A percentile compares a stretch with the other conserved stretches of the same genome.
Conservation (phyloP, 2,888 invertebrate genomes). For the Drosophila bunnanda region DNA sequence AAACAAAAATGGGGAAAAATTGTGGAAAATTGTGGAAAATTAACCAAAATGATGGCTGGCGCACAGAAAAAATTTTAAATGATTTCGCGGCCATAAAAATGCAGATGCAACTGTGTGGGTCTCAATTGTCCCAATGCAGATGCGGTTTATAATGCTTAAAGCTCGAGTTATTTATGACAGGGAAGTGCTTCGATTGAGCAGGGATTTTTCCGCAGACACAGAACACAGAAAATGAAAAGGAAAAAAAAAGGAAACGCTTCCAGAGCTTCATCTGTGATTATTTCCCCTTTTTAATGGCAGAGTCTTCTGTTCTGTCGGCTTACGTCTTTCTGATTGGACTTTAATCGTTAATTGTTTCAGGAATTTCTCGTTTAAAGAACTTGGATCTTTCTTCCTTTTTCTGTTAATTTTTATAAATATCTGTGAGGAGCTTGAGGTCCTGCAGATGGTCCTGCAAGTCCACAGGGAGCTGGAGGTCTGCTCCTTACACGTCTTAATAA, state of each 20-base stretch:
- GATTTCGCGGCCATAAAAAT: slow-evolving; percentile 45
- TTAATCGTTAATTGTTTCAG: slow-evolving; percentile 9
- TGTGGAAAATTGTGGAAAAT: slow-evolving; percentile 35
- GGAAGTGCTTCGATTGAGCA: slow-evolving; percentile 33
- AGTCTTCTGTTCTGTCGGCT: not conserved
- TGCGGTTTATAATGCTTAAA: slow-evolving; percentile 48
- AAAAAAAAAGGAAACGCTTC: not conserved
- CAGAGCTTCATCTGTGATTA: slow-evolving; percentile 7
- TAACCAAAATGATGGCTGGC: slow-evolving; percentile 20
- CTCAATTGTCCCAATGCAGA: slow-evolving; percentile 42
- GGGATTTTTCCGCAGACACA: slow-evolving; percentile 22
- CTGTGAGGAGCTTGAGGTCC: not conserved
- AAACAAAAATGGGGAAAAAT: no score
- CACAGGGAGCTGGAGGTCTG: not conserved
- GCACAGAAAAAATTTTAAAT: slow-evolving; percentile 50
- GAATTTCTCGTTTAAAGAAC: not conserved
- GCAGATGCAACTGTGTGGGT: not conserved
- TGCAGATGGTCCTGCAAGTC: not conserved
- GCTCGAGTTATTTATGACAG: slow-evolving; percentile 43
- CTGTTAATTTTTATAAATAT: not conserved
- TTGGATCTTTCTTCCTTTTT: no score
- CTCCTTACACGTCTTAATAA: slow-evolving; percentile 24
- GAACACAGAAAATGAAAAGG: not conserved
- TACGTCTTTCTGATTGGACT: slow-evolving; percentile 11
- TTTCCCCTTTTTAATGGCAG: slow-evolving; percentile 8